Evolutionary conservation across 2,797 vertebrate species (phyloP).

Genomic region (Anolis apletophallus): DNA sequence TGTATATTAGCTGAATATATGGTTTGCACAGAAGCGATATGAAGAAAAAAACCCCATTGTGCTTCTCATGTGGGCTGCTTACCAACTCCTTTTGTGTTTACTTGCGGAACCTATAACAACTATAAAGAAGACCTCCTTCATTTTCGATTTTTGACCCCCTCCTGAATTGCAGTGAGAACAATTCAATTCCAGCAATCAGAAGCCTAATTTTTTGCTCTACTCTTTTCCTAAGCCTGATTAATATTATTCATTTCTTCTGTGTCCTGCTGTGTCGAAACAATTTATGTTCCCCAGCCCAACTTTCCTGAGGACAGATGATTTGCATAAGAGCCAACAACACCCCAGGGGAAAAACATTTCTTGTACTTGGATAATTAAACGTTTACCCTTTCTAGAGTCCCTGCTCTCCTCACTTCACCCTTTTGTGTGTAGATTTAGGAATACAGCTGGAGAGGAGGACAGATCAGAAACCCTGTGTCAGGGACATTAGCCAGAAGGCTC

Average conservation of each 20-base stretch:
- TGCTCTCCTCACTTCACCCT: slow-evolving; percentile 22
- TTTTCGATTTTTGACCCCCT: neutral
- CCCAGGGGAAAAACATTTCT: slow-evolving; percentile 47
- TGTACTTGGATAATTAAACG: slow-evolving; percentile 61
- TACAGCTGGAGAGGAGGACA: slow-evolving; percentile 13
- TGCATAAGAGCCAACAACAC: slow-evolving; percentile 62
- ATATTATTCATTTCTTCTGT: slow-evolving; percentile 71
- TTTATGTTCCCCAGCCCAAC: slow-evolving; percentile 62
- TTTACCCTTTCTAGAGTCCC: slow-evolving; percentile 44
- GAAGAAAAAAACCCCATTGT: neutral
- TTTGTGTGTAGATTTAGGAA: slow-evolving; percentile 31
- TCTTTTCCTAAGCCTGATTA: slow-evolving; percentile 72
- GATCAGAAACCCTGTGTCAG: neutral
- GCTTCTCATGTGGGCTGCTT: neutral
- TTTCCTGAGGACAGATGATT: slow-evolving; percentile 61
- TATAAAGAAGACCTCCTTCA: neutral
- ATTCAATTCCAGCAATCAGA: slow-evolving; percentile 38
- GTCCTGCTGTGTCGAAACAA: slow-evolving; percentile 73
- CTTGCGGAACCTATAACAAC: neutral
- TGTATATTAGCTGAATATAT: neutral
- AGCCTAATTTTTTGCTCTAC: slow-evolving; percentile 67
- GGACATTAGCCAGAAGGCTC: no score
- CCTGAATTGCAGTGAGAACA: slow-evolving; percentile 59
- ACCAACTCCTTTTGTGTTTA: neutral
- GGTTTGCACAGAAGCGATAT: neutral